Conservation (phyloP, 2,797 vertebrate genomes). For the Alauda arvensis region DNA sequence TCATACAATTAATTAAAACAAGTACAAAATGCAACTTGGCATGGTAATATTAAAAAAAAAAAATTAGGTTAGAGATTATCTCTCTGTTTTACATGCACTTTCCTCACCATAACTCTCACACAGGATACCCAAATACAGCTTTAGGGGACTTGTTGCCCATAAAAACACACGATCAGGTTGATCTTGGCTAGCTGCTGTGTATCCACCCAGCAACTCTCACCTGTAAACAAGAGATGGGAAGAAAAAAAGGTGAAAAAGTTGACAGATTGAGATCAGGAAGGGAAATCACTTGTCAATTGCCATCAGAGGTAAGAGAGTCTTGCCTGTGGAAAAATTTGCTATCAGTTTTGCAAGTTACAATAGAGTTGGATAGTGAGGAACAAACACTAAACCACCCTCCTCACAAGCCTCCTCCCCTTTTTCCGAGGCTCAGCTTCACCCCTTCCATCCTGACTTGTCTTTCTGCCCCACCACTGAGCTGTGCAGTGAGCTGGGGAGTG, state of each 20-base stretch:
- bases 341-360: background rate
- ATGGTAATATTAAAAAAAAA: background rate
- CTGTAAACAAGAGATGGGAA: background rate
- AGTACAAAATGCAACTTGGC: background rate
- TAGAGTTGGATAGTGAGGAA: background rate
- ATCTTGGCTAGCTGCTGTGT: background rate
- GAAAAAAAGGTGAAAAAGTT: background rate
- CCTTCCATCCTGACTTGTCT: fast-evolving
- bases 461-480: fast-evolving
- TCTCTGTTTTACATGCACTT: background rate
- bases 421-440: background rate
- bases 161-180: background rate
- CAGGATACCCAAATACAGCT: background rate
- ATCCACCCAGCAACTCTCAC: background rate
- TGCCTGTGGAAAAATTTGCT: background rate
- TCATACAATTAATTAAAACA: background rate
- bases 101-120: background rate
- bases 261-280: background rate
- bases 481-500: no score
- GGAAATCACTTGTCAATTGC: background rate
- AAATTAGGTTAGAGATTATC: background rate
- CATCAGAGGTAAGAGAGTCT: background rate
- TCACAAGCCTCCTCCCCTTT: background rate
- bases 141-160: background rate
- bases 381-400: background rate